These are phyloP conservation scores for Thymallus thymallus DNA, from an alignment of 2,113 vertebrate genomes.

Conservation along the genomic window DNA sequence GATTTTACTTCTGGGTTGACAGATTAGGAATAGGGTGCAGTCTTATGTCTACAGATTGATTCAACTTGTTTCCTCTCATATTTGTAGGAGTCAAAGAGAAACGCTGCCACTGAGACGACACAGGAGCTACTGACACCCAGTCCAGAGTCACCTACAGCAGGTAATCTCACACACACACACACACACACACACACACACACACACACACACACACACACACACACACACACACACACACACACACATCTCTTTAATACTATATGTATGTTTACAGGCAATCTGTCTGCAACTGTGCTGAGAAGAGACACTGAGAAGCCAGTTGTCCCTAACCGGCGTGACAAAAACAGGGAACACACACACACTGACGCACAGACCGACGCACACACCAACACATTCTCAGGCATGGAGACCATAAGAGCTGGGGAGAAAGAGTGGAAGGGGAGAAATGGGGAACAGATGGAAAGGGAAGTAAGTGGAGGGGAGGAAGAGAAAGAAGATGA, in stretches of 20 bases:
- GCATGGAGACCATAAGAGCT: not conserved
- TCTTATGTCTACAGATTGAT: too few relatives aligned
- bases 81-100: slow-evolving; percentile 70
- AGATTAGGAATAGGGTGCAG: too few relatives aligned
- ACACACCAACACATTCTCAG: slow-evolving; percentile 2
- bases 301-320: slow-evolving; percentile 44
- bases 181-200: not conserved
- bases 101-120: slow-evolving; percentile 60
- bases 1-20: too few relatives aligned
- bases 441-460: too few relatives aligned
- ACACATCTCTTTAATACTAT: not conserved
- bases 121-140: slow-evolving; percentile 58
- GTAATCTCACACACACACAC: slow-evolving; percentile 38
- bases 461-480: too few relatives aligned
- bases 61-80: not conserved
- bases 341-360: slow-evolving; percentile 7
- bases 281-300: slow-evolving; percentile 49
- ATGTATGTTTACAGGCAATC: slow-evolving; percentile 40
- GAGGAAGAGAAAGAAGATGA: slow-evolving; percentile 17
- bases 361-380: not conserved
- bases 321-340: slow-evolving; percentile 15
- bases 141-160: slow-evolving; percentile 65
- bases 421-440: slow-evolving; percentile 18
- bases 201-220: not conserved
- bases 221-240: slow-evolving; percentile 3